Base-by-base conservation (phyloP, 53 echinoderm and acorn worm genomes). In the Antedon mediterranea region DNA sequence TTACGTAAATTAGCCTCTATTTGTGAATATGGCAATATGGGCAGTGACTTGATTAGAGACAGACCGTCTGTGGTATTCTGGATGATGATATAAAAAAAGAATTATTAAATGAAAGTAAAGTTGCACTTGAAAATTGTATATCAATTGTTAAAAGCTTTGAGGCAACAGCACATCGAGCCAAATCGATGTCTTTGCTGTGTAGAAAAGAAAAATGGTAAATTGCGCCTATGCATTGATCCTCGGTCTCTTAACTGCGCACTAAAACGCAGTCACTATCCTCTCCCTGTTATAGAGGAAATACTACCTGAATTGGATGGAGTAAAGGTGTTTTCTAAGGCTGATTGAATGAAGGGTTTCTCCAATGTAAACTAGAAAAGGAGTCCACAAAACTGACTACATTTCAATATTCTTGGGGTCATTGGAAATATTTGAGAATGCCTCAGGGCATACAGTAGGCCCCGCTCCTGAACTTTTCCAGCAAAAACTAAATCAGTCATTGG, bases 31-130 rank as follows among this genome's bases (percentile, higher is more conserved):
- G 78, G 84, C 28, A 31, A 26, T 7, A 30, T 88, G 7, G 77
- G 43, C 8, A 81, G 75, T 42, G 84, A 88, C 5, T 33, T 88
- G 6, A 78, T 88, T 31, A 76, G 84, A 31, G 84, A 88, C 75
- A 76, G 78, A 84, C 81, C 18, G 78, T 84, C 0, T 84, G 84
- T 73, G 88, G 88, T 0, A 78, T 84, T 0, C 28, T 33, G 20
- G 78, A 84, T 57, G 75, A 77, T 32, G 30, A 34, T 28, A 57
- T 57, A 11, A 6, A 57, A 11, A 57, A 57, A 57, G 57, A 57
- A 11, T 18, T 57, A 23, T 18, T 57, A 57, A 57, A 57, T 57
- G 57, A 57, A 23, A 57, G 57, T 23, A 57, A 13, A 23, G 57
- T 57, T 57, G 57, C 57, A 1, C 57, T 57, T 23, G 57, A 57